A percentile compares a stretch with the other conserved stretches of the same genome.
Conservation (phyloP, 2,888 invertebrate species). For the Argyra leucocephala region DNA sequence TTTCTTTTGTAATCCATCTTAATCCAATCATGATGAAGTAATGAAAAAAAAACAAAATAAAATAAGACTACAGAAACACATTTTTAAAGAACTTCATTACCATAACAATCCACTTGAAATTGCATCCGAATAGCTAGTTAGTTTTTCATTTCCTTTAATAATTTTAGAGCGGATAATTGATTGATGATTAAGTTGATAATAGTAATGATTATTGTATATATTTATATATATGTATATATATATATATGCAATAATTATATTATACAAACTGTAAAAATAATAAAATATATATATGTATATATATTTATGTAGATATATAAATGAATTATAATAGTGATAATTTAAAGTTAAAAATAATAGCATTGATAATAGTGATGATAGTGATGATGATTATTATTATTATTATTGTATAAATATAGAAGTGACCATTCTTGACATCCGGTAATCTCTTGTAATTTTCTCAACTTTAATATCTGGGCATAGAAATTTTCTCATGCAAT, state of each 20-base stretch:
- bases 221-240: background rate
- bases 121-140: background rate
- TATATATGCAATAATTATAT: background rate
- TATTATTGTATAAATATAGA: too few relatives aligned
- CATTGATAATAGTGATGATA: too few relatives aligned
- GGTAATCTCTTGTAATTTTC: too few relatives aligned
- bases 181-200: background rate
- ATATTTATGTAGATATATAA: too few relatives aligned
- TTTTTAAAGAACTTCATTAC: background rate
- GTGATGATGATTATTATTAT: too few relatives aligned
- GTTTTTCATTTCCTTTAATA: constrained; percentile 1
- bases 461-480: too few relatives aligned
- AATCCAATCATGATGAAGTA: background rate
- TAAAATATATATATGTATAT: too few relatives aligned
- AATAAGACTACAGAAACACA: background rate
- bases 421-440: too few relatives aligned
- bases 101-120: constrained; percentile 1
- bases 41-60: background rate
- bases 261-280: too few relatives aligned
- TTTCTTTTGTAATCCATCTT: background rate
- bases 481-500: too few relatives aligned
- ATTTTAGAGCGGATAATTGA: background rate
- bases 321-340: too few relatives aligned
- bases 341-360: too few relatives aligned
- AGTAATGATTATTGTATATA: background rate